These are phyloP conservation scores for Ibycter americanus DNA, from an alignment of 2,797 vertebrate genomes.

Conservation along the genomic window DNA sequence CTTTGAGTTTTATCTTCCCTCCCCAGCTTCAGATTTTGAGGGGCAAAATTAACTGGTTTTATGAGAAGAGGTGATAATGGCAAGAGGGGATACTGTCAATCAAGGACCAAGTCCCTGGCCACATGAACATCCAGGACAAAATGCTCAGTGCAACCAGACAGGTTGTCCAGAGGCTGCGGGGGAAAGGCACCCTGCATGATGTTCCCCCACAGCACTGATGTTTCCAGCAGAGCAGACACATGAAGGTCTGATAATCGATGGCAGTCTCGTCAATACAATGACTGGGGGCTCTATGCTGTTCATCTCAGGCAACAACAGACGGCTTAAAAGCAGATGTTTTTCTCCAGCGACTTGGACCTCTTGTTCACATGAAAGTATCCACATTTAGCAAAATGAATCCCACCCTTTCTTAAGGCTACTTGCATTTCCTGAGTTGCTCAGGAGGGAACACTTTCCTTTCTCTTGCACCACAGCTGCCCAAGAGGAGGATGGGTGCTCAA, in stretches of 20 bases:
- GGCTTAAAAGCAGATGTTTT: background rate
- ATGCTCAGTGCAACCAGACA: background rate
- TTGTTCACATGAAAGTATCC: background rate
- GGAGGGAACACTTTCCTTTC: background rate
- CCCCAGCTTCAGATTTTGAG: background rate
- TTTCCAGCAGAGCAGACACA: background rate
- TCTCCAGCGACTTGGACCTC: background rate
- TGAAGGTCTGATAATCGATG: background rate
- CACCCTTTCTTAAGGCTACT: background rate
- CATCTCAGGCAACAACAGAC: background rate
- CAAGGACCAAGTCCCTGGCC: background rate
- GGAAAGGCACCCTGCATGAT: background rate
- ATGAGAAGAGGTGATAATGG: background rate
- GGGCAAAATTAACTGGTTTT: background rate
- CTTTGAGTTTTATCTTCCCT: background rate
- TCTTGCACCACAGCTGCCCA: background rate
- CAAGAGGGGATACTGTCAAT: background rate
- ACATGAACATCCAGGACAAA: background rate
- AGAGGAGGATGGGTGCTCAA: background rate
- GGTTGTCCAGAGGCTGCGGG: background rate
- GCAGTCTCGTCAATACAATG: background rate
- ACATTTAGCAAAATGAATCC: background rate
- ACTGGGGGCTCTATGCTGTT: background rate
- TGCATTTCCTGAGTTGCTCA: background rate
- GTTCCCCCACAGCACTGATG: rapidly evolving